Conservation (phyloP, 2,888 invertebrate species). For the Pharmacophagus antenor region DNA sequence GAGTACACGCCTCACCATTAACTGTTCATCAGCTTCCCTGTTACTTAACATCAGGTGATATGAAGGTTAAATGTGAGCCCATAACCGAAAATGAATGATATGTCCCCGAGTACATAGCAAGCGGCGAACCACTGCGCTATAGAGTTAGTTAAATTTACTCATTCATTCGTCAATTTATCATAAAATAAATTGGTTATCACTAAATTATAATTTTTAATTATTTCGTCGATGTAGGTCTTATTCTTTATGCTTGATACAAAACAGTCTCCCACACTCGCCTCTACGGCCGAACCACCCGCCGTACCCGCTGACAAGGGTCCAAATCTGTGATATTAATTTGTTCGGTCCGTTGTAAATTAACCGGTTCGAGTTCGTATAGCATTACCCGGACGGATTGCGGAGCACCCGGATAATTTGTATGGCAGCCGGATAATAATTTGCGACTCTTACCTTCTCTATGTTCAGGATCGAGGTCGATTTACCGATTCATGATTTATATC, state of each 20-base stretch:
- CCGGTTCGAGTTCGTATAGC: slow-evolving; percentile 65
- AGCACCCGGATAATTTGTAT: slow-evolving; percentile 65
- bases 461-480: not conserved
- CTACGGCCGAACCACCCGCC: slow-evolving; percentile 29
- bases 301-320: slow-evolving; percentile 72
- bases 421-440: slow-evolving; percentile 66
- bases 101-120: too few relatives aligned
- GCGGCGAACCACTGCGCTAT: too few relatives aligned
- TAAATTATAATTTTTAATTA: too few relatives aligned
- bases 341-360: slow-evolving; percentile 74
- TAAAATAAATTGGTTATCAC: not conserved
- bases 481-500: slow-evolving; percentile 39
- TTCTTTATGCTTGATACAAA: slow-evolving; percentile 12
- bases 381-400: slow-evolving; percentile 51
- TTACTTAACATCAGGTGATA: too few relatives aligned
- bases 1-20: too few relatives aligned
- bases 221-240: slow-evolving; percentile 5
- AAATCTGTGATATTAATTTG: slow-evolving; percentile 79
- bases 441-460: slow-evolving; percentile 34
- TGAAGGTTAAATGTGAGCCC: too few relatives aligned
- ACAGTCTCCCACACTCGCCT: not conserved
- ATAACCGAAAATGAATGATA: too few relatives aligned
- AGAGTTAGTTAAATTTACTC: too few relatives aligned
- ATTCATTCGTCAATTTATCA: not conserved
- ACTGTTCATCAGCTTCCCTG: too few relatives aligned